A percentile compares a stretch with the other conserved stretches of the same genome.
These are phyloP conservation scores for Montipora foliosa DNA, from an alignment of 64 coral and sea anemone genomes.

Conservation along the genomic window DNA sequence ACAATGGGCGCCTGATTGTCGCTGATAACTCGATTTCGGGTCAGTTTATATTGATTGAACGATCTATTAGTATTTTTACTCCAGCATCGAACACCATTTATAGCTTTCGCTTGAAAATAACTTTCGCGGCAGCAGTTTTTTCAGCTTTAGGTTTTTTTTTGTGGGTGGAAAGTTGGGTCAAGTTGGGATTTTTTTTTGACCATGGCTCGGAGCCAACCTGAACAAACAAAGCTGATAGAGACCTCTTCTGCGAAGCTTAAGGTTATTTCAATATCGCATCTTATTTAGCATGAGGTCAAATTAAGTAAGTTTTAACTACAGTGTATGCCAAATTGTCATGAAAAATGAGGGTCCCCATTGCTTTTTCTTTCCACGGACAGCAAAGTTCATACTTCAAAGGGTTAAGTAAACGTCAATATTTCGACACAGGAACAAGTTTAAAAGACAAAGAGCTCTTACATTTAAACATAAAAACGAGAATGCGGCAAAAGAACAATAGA, in stretches of 20 bases:
- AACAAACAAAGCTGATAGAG: constrained; percentile 8
- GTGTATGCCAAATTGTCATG: background rate
- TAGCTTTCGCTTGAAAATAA: background rate
- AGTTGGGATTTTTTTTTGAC: no score
- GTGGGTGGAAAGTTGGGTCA: no score
- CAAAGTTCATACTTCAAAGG: background rate
- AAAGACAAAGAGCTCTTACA: no score
- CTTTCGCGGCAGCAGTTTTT: background rate
- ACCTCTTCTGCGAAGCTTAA: background rate
- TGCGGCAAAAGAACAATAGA: background rate
- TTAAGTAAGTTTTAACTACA: background rate
- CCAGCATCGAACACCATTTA: background rate
- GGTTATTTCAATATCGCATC: no score
- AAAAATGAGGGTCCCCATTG: background rate
- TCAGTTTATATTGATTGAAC: constrained; percentile 23
- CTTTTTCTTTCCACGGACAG: background rate
- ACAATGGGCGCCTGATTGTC: constrained; percentile 31
- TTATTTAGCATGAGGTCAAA: no score
- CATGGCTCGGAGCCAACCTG: background rate
- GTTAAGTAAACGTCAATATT: constrained; percentile 4
- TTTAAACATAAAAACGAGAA: no score
- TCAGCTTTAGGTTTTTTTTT: no score
- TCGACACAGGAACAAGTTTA: background rate
- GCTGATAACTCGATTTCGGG: constrained; percentile 24
- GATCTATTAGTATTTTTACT: background rate